Evolutionary conservation across 1,140 invertebrate species (phyloP).

Genomic region (Ylistrum balloti): DNA sequence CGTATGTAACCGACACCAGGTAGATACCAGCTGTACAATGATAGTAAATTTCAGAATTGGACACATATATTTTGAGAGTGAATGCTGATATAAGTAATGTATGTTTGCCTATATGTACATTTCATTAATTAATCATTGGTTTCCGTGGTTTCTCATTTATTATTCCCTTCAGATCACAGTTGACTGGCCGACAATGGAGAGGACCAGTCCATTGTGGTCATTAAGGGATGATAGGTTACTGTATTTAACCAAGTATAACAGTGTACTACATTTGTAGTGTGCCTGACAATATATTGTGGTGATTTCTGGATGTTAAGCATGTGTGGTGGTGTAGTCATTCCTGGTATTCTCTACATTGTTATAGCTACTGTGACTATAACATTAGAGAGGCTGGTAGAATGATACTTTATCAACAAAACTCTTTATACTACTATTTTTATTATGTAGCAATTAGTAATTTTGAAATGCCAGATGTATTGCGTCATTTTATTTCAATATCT

Average conservation of each 20-base stretch:
- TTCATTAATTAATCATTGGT: neutral
- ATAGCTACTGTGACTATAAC: neutral
- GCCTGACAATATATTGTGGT: neutral
- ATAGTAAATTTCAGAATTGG: neutral
- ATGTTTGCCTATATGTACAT: neutral
- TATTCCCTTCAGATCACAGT: neutral
- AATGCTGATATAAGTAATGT: neutral
- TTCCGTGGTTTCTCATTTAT: constrained; percentile 8
- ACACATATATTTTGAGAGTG: neutral
- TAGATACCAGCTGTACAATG: neutral
- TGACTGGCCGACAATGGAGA: neutral
- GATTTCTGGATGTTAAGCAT: neutral
- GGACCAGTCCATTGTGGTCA: neutral
- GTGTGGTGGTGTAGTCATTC: neutral
- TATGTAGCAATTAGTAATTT: neutral
- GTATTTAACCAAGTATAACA: neutral
- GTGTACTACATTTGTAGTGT: neutral
- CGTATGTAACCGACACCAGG: too few species aligned
- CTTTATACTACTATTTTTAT: neutral
- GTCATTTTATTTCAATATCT: neutral
- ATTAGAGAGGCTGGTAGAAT: neutral
- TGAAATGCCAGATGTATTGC: neutral
- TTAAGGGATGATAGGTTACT: neutral
- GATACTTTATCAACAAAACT: neutral
- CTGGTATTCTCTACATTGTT: neutral